Conservation (phyloP, 1,140 invertebrate species). For the Solen grandis region DNA sequence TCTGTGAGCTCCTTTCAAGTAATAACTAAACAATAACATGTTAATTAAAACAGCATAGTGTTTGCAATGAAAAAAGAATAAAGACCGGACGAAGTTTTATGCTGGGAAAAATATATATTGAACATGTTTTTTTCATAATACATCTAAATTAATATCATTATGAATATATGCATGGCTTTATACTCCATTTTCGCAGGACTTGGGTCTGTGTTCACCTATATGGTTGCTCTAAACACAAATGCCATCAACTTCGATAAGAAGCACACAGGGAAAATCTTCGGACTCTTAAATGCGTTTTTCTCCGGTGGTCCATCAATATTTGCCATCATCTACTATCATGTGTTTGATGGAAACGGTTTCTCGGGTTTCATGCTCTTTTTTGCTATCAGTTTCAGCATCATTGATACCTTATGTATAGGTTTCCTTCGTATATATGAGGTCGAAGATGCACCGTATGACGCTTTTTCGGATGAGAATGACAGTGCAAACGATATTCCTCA, state of each 20-base stretch:
- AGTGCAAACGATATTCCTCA: too few species aligned
- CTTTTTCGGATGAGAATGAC: neutral
- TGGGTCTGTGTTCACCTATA: constrained; percentile 63
- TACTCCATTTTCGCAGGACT: constrained; percentile 57
- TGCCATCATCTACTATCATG: constrained; percentile 55
- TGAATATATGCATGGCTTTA: too few species aligned
- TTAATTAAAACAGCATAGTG: too few species aligned
- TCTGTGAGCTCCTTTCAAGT: too few species aligned
- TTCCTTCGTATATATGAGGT: constrained; percentile 51
- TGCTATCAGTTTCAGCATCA: constrained; percentile 55
- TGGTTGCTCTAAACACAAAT: constrained; percentile 63
- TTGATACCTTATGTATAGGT: constrained; percentile 54
- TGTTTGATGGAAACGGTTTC: too few species aligned
- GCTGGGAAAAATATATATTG: too few species aligned
- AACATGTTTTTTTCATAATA: too few species aligned
- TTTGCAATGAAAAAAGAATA: too few species aligned
- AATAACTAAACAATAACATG: too few species aligned
- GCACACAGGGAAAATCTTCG: constrained; percentile 60
- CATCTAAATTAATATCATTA: too few species aligned
- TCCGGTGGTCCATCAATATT: constrained; percentile 57
- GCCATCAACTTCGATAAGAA: constrained; percentile 59
- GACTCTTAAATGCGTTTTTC: constrained; percentile 61
- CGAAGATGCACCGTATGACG: neutral
- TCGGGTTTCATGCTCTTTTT: constrained; percentile 58
- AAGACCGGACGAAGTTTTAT: too few species aligned